Base-by-base conservation (phyloP, 2,888 invertebrate species). In the Drosophila prolongata region DNA sequence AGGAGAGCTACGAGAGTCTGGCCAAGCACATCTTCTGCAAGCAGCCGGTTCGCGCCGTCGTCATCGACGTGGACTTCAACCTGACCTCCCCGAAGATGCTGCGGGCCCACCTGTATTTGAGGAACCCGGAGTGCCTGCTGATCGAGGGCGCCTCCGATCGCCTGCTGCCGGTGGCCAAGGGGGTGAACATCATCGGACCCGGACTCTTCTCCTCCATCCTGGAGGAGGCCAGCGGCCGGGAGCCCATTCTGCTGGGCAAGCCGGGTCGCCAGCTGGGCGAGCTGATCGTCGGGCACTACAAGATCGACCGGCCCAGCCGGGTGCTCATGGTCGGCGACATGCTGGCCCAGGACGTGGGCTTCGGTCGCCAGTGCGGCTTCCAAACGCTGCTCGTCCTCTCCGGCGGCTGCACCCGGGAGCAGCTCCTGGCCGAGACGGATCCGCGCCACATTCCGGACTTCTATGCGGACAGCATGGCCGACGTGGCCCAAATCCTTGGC, bases 281-380 rank as follows among this genome's bases (percentile, higher is more conserved):
- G 0, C 65, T 90, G 66, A 38, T 92, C 3, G 54, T 79, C 3
- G 67, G 84, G 46, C 77, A 74, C n/a, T 92, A 80, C 47, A 68
- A 89, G 1, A 79, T 97, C 19, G 90, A 90, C 0, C 93, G 95
- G 65, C 94, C 96, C 0, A 93, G 93, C 34, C 93, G 95, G 69
- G 95, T 95, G 0, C 91, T 98, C 8, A 97, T 98, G 94, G 95
- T 98, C 86, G 98, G 98, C 37, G 98, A 98, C 90, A 95, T 96
- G 96, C 93, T 96, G 43, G 95, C 95, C 68, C 97, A 97, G 87
- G 97, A 98, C 91, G 94, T 98, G 46, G 93, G 94, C 1, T 94
- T 97, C 76, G 97, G 96, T 0, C 94, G 93, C 56, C 92, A 93
- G 9, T 94, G 94, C 71, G 96, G 96, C 0, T 94, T 96, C 89